These are phyloP conservation scores for Dinomys branickii DNA, from an alignment of 2,113 vertebrate species.

Conservation along the genomic window DNA sequence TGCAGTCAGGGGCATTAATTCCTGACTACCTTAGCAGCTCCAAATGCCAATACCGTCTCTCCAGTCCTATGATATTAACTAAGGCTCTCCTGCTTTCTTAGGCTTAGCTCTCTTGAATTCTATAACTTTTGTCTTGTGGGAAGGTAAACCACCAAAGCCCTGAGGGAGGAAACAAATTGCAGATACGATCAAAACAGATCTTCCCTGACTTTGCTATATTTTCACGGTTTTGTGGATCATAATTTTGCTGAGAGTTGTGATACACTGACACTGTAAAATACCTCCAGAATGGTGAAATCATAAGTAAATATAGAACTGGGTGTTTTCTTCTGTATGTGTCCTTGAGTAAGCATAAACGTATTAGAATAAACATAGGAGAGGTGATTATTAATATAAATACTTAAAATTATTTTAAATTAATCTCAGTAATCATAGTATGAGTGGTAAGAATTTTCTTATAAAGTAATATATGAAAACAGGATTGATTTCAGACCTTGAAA, in stretches of 20 bases:
- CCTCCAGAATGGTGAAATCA: not conserved
- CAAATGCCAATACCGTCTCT: not conserved
- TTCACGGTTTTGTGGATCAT: not conserved
- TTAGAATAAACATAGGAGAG: not conserved
- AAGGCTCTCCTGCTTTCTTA: not conserved
- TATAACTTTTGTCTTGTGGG: not conserved
- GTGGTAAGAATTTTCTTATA: not conserved
- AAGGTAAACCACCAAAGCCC: not conserved
- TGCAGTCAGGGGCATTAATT: not conserved
- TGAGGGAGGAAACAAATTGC: not conserved
- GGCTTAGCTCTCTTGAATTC: not conserved
- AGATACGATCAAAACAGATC: not conserved
- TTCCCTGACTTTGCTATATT: not conserved
- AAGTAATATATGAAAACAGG: not conserved
- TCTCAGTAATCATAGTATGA: not conserved
- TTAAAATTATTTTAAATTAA: not conserved
- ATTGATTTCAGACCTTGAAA: not conserved
- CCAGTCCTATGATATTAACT: not conserved
- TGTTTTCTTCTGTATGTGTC: not conserved
- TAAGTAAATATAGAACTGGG: not conserved
- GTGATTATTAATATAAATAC: not conserved
- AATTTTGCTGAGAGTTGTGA: not conserved
- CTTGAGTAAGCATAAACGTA: not conserved
- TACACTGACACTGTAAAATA: not conserved
- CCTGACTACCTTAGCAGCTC: not conserved